Conservation (phyloP, 2,797 vertebrate species). For the Darevskia nairensis region DNA sequence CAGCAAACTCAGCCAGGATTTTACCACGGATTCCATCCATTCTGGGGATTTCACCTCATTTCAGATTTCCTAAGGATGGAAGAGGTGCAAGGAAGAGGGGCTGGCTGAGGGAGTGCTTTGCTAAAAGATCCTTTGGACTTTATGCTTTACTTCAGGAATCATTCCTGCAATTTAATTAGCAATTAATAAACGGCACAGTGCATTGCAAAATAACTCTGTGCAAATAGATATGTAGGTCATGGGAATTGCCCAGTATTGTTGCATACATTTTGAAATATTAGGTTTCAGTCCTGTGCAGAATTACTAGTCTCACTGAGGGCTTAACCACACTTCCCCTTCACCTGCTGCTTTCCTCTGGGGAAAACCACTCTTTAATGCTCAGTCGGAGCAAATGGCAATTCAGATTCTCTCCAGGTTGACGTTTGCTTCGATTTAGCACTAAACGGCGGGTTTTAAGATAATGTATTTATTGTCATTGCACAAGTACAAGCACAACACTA, state of each 20-base stretch:
- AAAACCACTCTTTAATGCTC: no score
- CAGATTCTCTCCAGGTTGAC: no score
- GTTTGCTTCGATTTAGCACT: no score
- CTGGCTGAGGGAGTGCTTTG: neutral
- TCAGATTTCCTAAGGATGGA: neutral
- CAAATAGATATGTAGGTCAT: neutral
- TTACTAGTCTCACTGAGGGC: neutral
- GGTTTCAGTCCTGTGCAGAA: neutral
- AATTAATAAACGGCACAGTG: neutral
- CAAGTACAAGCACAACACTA: no score
- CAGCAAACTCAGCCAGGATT: neutral
- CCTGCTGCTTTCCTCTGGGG: no score
- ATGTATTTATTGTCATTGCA: no score
- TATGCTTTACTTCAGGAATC: neutral
- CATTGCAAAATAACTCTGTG: neutral
- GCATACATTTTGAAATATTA: neutral
- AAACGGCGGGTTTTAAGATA: no score
- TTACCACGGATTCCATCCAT: neutral
- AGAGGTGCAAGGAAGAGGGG: neutral
- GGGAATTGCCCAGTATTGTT: neutral
- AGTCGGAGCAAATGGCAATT: no score
- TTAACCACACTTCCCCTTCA: neutral
- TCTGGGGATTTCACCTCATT: neutral
- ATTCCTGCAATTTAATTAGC: neutral
- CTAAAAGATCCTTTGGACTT: neutral